Conservation (phyloP, 1,140 invertebrate genomes). For the Zaprionus ornatus region DNA sequence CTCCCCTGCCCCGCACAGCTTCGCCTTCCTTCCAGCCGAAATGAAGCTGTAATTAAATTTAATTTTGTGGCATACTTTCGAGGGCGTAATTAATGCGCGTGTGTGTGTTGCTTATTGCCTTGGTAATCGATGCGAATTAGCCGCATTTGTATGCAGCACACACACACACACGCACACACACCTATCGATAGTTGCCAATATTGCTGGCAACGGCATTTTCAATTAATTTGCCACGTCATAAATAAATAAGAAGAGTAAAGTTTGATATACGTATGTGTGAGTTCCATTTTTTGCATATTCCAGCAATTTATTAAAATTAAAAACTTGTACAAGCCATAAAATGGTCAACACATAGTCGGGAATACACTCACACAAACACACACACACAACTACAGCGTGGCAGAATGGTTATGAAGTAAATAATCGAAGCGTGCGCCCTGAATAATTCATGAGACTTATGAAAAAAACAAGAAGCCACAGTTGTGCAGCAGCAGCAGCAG, state of each 20-base stretch:
- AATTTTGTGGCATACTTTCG: slow-evolving; percentile 75
- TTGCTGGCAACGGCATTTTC: slow-evolving; percentile 46
- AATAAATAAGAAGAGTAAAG: slow-evolving; percentile 18
- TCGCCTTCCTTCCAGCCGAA: slow-evolving; percentile 5
- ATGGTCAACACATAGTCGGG: slow-evolving; percentile 7
- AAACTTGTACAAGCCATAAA: slow-evolving; percentile 56
- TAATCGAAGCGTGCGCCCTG: slow-evolving; percentile 77
- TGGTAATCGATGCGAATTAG: slow-evolving; percentile 62
- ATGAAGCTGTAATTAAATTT: slow-evolving; percentile 82
- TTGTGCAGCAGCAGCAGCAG: slow-evolving; percentile 22
- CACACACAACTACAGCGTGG: slow-evolving; percentile 6
- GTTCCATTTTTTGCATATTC: slow-evolving; percentile 23
- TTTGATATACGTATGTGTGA: not conserved
- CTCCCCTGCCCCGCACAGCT: not conserved
- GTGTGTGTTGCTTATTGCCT: slow-evolving; percentile 50
- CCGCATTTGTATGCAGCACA: slow-evolving; percentile 11
- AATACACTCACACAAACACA: slow-evolving; percentile 5
- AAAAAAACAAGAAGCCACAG: slow-evolving; percentile 47
- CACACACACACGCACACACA: not conserved
- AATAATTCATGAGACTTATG: slow-evolving; percentile 80
- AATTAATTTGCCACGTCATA: slow-evolving; percentile 50
- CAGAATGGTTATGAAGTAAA: slow-evolving; percentile 77
- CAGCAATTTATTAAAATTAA: slow-evolving; percentile 74
- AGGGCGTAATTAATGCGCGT: slow-evolving; percentile 38
- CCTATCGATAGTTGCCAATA: slow-evolving; percentile 30